phyloP scores from a whole-genome alignment of 2,888 invertebrate species.

The Ariolimax columbianus region DNA sequence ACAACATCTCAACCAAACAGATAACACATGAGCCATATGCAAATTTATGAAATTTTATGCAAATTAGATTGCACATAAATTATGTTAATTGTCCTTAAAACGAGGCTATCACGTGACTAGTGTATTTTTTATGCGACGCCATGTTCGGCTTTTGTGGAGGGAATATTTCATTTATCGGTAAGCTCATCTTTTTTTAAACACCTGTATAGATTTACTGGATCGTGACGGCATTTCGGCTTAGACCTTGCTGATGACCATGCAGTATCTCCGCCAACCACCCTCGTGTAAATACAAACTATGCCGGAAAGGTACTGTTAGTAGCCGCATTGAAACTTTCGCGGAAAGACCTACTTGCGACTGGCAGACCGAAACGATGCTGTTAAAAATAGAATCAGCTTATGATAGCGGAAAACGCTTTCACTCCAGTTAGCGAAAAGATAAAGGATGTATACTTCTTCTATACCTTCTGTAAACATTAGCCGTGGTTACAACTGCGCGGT shows the following conservation, averaged over 20 bases:
- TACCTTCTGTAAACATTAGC: not conserved
- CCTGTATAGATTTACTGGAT: slow-evolving; percentile 19
- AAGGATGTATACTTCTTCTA: not conserved
- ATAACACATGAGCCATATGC: slow-evolving; percentile 28
- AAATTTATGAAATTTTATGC: slow-evolving; percentile 67
- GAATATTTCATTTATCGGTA: slow-evolving; percentile 38
- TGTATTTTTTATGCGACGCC: slow-evolving; percentile 57
- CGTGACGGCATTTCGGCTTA: slow-evolving; percentile 2
- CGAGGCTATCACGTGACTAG: slow-evolving; percentile 71
- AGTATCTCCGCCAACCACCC: not conserved
- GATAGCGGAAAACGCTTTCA: slow-evolving; percentile 41
- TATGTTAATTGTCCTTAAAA: slow-evolving; percentile 68
- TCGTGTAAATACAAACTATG: not conserved
- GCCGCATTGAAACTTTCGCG: slow-evolving; percentile 41
- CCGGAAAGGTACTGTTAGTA: not conserved
- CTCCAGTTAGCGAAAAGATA: not conserved
- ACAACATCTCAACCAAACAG: not conserved
- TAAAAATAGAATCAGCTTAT: slow-evolving; percentile 47
- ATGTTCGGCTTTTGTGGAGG: slow-evolving; percentile 52
- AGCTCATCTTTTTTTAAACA: slow-evolving; percentile 3
- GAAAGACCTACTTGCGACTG: slow-evolving; percentile 43
- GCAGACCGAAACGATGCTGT: slow-evolving; percentile 32
- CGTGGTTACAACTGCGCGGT: not conserved
- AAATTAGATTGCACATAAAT: slow-evolving; percentile 69
- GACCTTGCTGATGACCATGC: not conserved